Conservation (phyloP, 2,888 invertebrate genomes). For the Xestia rhomboidea region DNA sequence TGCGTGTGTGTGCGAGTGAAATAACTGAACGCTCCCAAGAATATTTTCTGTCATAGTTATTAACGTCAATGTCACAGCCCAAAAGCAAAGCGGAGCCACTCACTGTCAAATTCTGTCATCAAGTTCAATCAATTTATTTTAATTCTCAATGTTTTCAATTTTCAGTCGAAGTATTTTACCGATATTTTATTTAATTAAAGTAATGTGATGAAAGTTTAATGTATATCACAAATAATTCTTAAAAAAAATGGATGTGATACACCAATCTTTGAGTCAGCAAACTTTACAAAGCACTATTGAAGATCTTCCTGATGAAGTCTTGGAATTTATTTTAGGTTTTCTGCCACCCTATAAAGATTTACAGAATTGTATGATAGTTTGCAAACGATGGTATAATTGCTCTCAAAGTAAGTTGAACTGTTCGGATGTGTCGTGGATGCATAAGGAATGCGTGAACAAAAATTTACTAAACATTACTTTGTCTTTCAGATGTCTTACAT, state of each 20-base stretch:
- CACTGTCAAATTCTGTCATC: slow-evolving; percentile 58
- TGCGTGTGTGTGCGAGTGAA: neutral
- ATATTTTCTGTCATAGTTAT: neutral
- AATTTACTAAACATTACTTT: slow-evolving; percentile 34
- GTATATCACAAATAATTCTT: slow-evolving; percentile 26
- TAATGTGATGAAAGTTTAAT: slow-evolving; percentile 61
- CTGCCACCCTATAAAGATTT: slow-evolving; percentile 97
- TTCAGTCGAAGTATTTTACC: slow-evolving; percentile 45
- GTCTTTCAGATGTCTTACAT: slow-evolving; percentile 93
- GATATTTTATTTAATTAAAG: slow-evolving; percentile 49
- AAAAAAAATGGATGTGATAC: slow-evolving; percentile 82
- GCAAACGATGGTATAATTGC: slow-evolving; percentile 95
- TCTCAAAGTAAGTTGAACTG: slow-evolving; percentile 93
- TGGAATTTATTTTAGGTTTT: slow-evolving; percentile 97
- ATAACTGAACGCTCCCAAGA: slow-evolving; percentile 1
- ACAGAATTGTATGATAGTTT: slow-evolving; percentile 96
- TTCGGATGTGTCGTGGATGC: neutral
- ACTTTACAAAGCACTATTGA: slow-evolving; percentile 86
- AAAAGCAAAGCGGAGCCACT: neutral
- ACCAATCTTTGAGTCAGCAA: slow-evolving; percentile 78
- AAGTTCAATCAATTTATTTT: slow-evolving; percentile 58
- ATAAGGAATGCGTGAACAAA: slow-evolving; percentile 4
- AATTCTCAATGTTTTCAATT: slow-evolving; percentile 67
- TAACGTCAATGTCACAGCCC: neutral
- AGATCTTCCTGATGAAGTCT: slow-evolving; percentile 97